Conservation (phyloP, 1,140 invertebrate species). For the Cotesia vestalis region DNA sequence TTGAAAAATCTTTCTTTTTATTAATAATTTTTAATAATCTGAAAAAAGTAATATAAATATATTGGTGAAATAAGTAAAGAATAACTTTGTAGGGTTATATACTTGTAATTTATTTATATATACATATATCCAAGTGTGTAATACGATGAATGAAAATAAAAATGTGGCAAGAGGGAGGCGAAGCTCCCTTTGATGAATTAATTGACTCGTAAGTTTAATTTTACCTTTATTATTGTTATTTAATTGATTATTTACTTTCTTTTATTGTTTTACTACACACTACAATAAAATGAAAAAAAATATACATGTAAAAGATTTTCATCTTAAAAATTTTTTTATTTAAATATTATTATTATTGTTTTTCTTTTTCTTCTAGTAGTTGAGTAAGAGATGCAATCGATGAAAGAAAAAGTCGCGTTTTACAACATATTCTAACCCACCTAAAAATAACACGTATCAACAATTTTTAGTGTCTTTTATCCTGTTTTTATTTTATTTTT, state of each 20-base stretch:
- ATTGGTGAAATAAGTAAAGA: neutral
- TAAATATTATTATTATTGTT: neutral
- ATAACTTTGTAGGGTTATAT: neutral
- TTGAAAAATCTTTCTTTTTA: too few species aligned
- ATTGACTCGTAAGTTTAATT: slow-evolving; percentile 52
- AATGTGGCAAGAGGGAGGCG: slow-evolving; percentile 61
- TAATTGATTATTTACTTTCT: too few species aligned
- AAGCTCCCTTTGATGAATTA: slow-evolving; percentile 52
- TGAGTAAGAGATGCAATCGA: slow-evolving; percentile 24
- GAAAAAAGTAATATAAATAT: too few species aligned
- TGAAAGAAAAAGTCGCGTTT: slow-evolving; percentile 18
- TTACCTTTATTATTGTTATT: slow-evolving; percentile 25
- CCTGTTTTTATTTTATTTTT: slow-evolving; percentile 37
- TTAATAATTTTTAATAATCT: too few species aligned
- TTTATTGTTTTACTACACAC: too few species aligned
- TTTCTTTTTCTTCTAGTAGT: neutral
- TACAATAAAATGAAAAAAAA: too few species aligned
- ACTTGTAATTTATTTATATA: neutral
- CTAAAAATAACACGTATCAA: slow-evolving; percentile 50
- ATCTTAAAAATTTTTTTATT: neutral
- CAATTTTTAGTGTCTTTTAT: slow-evolving; percentile 32
- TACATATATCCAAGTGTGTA: slow-evolving; percentile 30
- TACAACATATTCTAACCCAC: slow-evolving; percentile 24
- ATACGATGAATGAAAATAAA: slow-evolving; percentile 55
- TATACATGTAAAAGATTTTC: too few species aligned